phyloP scores from a whole-genome alignment of 2,113 vertebrate species.

The Orcinus orca region DNA sequence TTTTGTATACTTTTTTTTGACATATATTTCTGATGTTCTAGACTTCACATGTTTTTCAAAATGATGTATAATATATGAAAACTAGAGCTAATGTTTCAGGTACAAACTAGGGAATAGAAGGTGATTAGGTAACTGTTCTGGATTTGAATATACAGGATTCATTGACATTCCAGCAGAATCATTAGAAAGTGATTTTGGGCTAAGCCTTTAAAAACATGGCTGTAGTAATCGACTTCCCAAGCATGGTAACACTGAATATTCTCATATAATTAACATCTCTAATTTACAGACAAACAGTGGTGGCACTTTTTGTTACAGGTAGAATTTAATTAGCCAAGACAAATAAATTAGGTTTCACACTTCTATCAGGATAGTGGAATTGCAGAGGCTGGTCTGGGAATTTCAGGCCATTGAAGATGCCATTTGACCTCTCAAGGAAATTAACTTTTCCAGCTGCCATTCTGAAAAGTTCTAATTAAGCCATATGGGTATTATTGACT shows the following conservation, averaged over 20 bases:
- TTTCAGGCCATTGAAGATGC: neutral
- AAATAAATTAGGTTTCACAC: constrained; percentile 60
- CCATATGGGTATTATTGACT: neutral
- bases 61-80: neutral
- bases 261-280: constrained; percentile 64
- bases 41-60: neutral
- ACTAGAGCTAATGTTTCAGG: neutral
- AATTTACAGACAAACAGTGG: constrained; percentile 47
- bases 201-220: constrained; percentile 30
- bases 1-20: neutral
- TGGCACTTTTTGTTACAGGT: constrained; percentile 59
- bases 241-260: constrained; percentile 54
- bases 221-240: constrained; percentile 4
- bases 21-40: neutral
- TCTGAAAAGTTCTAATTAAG: constrained; percentile 31
- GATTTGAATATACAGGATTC: neutral
- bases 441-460: constrained; percentile 39
- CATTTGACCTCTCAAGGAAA: constrained; percentile 47
- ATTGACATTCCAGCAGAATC: constrained; percentile 17
- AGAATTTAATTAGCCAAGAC: constrained; percentile 69
- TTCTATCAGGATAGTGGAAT: neutral
- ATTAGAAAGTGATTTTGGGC: constrained; percentile 40
- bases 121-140: neutral
- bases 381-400: constrained; percentile 16
- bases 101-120: neutral